A percentile compares a stretch with the other conserved stretches of the same genome.
Conservation (phyloP, 2,888 invertebrate species). For the Plusia festucae region DNA sequence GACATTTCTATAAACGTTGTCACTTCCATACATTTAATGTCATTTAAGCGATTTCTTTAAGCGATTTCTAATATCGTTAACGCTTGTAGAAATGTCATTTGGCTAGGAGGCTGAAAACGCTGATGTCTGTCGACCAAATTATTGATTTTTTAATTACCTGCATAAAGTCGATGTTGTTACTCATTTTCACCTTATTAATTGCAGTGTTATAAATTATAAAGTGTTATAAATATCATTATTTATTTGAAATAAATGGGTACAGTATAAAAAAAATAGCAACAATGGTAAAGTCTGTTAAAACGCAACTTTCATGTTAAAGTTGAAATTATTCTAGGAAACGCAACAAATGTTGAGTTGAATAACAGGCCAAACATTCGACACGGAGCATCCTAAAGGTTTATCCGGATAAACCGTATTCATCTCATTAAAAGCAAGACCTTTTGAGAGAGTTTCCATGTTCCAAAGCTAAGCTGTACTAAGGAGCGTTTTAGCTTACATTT, state of each 20-base stretch:
- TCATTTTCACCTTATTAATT: not conserved
- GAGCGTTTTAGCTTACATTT: conserved; percentile 49
- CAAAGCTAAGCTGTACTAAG: conserved; percentile 57
- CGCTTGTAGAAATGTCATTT: conserved; percentile 13
- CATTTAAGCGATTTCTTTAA: too few relatives aligned
- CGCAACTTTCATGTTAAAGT: not conserved
- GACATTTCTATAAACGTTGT: conserved; percentile 10
- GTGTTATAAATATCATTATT: not conserved
- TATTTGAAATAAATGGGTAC: too few relatives aligned
- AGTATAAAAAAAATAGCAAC: not conserved
- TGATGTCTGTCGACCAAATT: conserved; percentile 2
- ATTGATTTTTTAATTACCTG: conserved; percentile 23
- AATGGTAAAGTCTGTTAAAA: not conserved
- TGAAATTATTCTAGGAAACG: conserved; percentile 22
- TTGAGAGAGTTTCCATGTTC: conserved; percentile 72
- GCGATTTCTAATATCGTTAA: too few relatives aligned
- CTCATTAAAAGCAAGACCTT: conserved; percentile 72
- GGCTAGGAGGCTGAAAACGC: too few relatives aligned
- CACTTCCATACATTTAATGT: too few relatives aligned
- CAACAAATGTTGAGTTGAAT: conserved; percentile 29
- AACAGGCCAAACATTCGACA: conserved; percentile 51
- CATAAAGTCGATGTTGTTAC: conserved; percentile 8
- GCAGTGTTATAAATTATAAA: not conserved
- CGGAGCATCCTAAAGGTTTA: conserved; percentile 63
- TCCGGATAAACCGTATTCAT: conserved; percentile 68